phyloP scores from a whole-genome alignment of 2,888 invertebrate species.

The Oeneis ivallda region DNA sequence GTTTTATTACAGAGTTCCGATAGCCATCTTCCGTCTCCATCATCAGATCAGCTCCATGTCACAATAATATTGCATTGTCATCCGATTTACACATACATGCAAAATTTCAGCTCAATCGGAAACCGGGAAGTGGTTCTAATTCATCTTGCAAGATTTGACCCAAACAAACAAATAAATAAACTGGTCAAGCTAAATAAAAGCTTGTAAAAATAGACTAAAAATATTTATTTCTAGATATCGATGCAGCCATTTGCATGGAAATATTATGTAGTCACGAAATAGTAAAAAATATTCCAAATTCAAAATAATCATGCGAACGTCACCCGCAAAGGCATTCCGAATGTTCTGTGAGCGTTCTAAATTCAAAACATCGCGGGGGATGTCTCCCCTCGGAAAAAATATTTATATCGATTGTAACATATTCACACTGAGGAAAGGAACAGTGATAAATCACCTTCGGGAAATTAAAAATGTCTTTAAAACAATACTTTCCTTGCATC shows the following conservation, averaged over 20 bases:
- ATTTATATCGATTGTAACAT: slow-evolving; percentile 61
- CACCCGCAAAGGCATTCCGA: slow-evolving; percentile 75
- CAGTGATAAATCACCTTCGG: slow-evolving; percentile 81
- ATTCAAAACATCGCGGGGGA: slow-evolving; percentile 75
- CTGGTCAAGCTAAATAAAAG: no score
- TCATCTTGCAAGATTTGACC: no score
- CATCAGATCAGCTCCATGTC: no score
- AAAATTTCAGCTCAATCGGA: no score
- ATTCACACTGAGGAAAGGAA: slow-evolving; percentile 52
- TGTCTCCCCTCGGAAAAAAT: slow-evolving; percentile 60
- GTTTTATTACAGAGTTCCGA: no score
- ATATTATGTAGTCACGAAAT: slow-evolving; percentile 14
- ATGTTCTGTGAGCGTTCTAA: slow-evolving; percentile 69
- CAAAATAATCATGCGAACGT: slow-evolving; percentile 49
- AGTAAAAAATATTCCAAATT: slow-evolving; percentile 39
- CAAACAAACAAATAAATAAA: no score
- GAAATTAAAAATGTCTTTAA: slow-evolving; percentile 82
- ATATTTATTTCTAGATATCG: neutral
- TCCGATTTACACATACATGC: no score
- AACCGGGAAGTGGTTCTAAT: no score
- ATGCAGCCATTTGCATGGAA: slow-evolving; percentile 14
- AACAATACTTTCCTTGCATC: slow-evolving; percentile 75
- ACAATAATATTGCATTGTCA: no score
- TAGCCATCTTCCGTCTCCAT: no score
- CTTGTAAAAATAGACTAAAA: neutral